Evolutionary conservation across 2,888 invertebrate genomes (phyloP), one percentile per base, ranked within the genome.

Genomic region (Heteromyza rotundicornis): DNA sequence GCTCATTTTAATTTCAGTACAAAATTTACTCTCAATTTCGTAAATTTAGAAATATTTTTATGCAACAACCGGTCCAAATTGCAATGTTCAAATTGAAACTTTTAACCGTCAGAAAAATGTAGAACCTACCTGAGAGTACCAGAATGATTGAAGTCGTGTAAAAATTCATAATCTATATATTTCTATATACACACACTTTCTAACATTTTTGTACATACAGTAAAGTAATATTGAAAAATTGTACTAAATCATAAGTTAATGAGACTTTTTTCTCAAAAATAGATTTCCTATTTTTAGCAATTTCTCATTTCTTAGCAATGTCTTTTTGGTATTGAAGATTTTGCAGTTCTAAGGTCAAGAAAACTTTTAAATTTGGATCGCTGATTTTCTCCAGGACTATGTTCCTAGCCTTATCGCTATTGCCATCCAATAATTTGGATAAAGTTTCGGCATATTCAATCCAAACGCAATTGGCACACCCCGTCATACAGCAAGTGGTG

Each of bases 381-480:
- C 88, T 84, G 14, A 95, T 87, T 80, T 88, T 89, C 27, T 90
- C 88, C 60, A 92, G 80, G n/a, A 96, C 89, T 59, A 88, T 86
- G 75, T 90, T 87, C 27, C 88, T 85, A 0, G 90, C 87, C 59
- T 89, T 86, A 54, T 88, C 88, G 0, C 90, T 90, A 17, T 91
- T 90, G 68, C 89, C 89, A 66, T 87, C 82, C 12, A 89, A 82
- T 72, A 88, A 83, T 68, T 87, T 86, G 2, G 87, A 85, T 50
- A 96, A 73, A 20, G 91, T 88, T 72, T 95, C 92, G 0, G 95
- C 96, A 86, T 96, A 96, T 16, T 90, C 88, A 57, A 97, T 89
- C 91, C 94, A 96, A 3, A 97, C 96, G 80, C 97, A 97, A 82
- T 95, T 96, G 0, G 91, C 86, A 84, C 97, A 97, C 0, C 96